Percentiles rank a stretch among this genome's conserved stretches.
These are phyloP conservation scores for Agriopis marginaria DNA, from an alignment of 2,888 invertebrate genomes.

Conservation along the genomic window DNA sequence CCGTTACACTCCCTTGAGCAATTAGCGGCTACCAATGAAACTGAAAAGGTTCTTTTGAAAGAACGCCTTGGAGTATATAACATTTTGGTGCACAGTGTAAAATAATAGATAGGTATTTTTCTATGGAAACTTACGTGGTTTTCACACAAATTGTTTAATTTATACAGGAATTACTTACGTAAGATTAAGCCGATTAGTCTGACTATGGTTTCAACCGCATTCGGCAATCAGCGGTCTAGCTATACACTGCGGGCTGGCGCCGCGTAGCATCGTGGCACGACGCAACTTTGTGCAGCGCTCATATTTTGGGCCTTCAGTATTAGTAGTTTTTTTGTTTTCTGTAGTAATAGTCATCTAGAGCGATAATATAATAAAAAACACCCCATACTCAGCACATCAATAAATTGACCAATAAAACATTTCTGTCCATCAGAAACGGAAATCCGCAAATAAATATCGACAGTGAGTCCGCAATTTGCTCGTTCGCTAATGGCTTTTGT, in stretches of 20 bases:
- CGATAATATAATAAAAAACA: not conserved
- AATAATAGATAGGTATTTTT: not conserved
- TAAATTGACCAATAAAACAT: slow-evolving; percentile 29
- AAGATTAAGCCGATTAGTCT: too few relatives aligned
- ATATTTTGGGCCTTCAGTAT: too few relatives aligned
- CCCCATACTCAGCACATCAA: not conserved
- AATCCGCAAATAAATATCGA: slow-evolving; percentile 34
- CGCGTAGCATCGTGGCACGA: too few relatives aligned
- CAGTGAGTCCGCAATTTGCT: slow-evolving; percentile 26
- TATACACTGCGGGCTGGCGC: not conserved
- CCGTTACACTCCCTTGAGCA: slow-evolving; percentile 51
- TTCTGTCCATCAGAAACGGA: slow-evolving; percentile 27
- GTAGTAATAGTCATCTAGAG: too few relatives aligned
- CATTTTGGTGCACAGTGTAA: not conserved
- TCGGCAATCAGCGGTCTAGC: not conserved
- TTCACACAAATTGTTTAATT: too few relatives aligned
- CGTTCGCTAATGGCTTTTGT: slow-evolving; percentile 26
- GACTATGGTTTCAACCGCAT: too few relatives aligned
- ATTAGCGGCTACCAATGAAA: slow-evolving; percentile 54
- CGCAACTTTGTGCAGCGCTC: too few relatives aligned
- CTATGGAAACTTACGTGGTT: too few relatives aligned
- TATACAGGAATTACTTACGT: too few relatives aligned
- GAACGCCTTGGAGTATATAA: slow-evolving; percentile 10
- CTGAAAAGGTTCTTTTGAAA: slow-evolving; percentile 47
- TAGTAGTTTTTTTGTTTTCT: too few relatives aligned